phyloP scores from a whole-genome alignment of 1,140 invertebrate genomes.

The Eubasilissa regina region DNA sequence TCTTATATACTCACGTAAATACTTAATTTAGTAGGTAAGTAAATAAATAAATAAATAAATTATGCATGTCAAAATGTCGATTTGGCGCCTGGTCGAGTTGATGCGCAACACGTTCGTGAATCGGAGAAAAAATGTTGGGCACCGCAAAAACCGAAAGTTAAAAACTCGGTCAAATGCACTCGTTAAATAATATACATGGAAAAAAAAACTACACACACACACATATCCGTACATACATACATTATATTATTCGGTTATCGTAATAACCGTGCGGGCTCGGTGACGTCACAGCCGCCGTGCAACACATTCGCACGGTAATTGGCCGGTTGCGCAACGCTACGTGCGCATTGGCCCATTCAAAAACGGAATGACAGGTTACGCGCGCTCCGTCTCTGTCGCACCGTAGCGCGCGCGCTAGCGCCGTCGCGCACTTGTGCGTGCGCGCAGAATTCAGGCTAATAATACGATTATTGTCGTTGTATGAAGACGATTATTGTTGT shows the following conservation, averaged over 20 bases:
- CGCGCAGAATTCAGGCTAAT: neutral
- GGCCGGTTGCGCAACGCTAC: constrained; percentile 34
- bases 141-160: constrained; percentile 14
- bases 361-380: constrained; percentile 38
- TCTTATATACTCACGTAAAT: too few relatives aligned
- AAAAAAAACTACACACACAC: neutral
- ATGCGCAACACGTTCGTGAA: too few relatives aligned
- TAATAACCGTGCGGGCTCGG: constrained; percentile 5
- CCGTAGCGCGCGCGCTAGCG: neutral
- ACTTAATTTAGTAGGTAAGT: too few relatives aligned
- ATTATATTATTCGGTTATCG: constrained; percentile 19
- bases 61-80: too few relatives aligned
- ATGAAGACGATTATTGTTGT: neutral
- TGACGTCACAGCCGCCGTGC: constrained; percentile 25
- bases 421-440: neutral
- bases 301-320: constrained; percentile 43
- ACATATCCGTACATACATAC: neutral
- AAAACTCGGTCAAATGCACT: constrained; percentile 35
- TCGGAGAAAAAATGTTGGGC: neutral
- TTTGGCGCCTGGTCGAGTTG: too few relatives aligned
- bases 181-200: neutral
- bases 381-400: neutral
- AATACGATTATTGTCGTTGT: neutral
- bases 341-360: constrained; percentile 43
- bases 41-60: too few relatives aligned